These are phyloP conservation scores for Puntigrus tetrazona DNA, from an alignment of 2,113 vertebrate species.

Conservation along the genomic window DNA sequence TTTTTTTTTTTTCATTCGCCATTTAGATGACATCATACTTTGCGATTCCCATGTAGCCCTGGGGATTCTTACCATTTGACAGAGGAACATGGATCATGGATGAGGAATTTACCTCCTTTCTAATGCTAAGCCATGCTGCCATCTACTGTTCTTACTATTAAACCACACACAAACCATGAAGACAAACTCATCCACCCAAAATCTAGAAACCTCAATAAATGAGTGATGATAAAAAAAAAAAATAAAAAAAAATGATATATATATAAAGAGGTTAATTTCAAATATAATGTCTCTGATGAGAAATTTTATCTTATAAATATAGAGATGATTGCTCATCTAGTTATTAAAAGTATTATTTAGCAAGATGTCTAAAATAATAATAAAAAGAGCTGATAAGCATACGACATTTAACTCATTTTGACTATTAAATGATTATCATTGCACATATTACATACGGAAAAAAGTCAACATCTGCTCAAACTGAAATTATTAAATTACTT, in stretches of 20 bases:
- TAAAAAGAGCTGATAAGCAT: neutral
- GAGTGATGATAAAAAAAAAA: neutral
- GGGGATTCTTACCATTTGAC: conserved; percentile 4
- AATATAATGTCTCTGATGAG: neutral
- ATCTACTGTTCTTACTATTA: conserved; percentile 39
- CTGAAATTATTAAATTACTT: neutral
- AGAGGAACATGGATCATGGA: conserved; percentile 9
- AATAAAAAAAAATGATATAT: neutral
- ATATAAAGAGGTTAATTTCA: neutral
- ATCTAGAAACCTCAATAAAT: neutral
- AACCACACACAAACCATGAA: neutral
- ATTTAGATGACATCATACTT: conserved; percentile 55
- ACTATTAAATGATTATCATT: neutral
- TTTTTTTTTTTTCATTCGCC: conserved; percentile 35
- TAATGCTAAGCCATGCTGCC: conserved; percentile 37
- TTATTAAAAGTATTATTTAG: too few relatives aligned
- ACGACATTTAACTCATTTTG: neutral
- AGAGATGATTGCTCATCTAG: too few relatives aligned
- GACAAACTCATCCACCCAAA: neutral
- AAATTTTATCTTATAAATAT: neutral
- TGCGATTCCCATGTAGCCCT: conserved; percentile 28
- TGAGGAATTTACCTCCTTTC: neutral
- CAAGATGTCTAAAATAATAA: neutral
- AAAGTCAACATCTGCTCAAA: neutral
- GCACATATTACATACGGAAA: neutral